Base-by-base conservation (phyloP, 1,140 invertebrate species). In the Hyles euphorbiae region DNA sequence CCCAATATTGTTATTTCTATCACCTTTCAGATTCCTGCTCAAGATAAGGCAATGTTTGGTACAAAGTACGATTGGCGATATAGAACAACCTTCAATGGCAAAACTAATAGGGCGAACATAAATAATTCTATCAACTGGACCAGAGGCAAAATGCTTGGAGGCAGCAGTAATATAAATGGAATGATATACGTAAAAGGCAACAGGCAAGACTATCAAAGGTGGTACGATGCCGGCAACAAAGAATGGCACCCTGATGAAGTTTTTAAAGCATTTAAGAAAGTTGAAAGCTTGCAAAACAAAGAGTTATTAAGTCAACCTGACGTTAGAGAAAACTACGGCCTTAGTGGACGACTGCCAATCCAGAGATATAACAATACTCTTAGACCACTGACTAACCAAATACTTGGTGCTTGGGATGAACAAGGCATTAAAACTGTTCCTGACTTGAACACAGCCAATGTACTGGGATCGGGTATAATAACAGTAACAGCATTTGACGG, bases 151-250 rank as follows among this genome's bases (percentile, higher is more conserved):
- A 91, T 91, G 51, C 69, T 95, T 2, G 96, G 96, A 3, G 96
- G 96, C 0, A 91, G 91, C 34, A 93, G 93, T 0, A 91, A 90
- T 0, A 91, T 95, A 2, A 97, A 97, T 83, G 94, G 91, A 1
- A 95, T 97, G 94, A 90, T 94, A n/a, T 96, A 95, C 78, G 90
- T 94, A 0, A 80, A 93, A 51, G 95, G 94, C 3, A 91, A 94
- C 67, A 84, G 89, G 3, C 32, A 71, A 46, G 92, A 93, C 60
- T 93, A 88, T 60, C 82, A 92, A 52, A 76, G 85, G 46, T 97
- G 96, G 96, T 92, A 90, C 49, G 84, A 90, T 36, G 70, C 82
- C 68, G 91, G 91, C 3, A 91, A 91, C 72, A 68, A 78, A 0
- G 91, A 91, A 6, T 96, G 94, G 94, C 90, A 90, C 32, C 94